A percentile compares a stretch with the other conserved stretches of the same genome.
phyloP scores from a whole-genome alignment of 2,888 invertebrate genomes.

The Metellina segmentata region DNA sequence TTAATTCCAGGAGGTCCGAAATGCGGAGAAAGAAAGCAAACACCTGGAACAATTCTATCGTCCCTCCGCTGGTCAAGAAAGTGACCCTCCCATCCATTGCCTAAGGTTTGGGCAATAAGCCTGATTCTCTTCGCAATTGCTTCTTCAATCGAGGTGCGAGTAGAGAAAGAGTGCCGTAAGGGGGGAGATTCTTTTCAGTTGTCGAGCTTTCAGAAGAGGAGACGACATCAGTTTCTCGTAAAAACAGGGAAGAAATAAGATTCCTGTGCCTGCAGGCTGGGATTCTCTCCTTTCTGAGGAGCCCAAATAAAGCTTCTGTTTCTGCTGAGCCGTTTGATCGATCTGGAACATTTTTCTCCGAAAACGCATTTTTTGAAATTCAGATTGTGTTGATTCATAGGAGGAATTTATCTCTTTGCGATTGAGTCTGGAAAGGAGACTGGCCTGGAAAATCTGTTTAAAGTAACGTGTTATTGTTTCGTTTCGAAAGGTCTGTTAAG shows the following conservation, averaged over 20 bases:
- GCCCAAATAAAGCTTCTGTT: neutral
- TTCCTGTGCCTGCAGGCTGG: slow-evolving; percentile 23
- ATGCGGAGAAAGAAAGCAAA: slow-evolving; percentile 3
- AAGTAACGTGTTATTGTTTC: too few relatives aligned
- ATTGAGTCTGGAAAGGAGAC: neutral
- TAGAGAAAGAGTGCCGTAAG: slow-evolving; percentile 56
- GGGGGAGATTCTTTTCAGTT: slow-evolving; percentile 59
- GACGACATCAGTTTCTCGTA: slow-evolving; percentile 66
- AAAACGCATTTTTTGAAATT: slow-evolving; percentile 40
- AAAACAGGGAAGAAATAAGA: slow-evolving; percentile 53
- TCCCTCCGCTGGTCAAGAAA: slow-evolving; percentile 21
- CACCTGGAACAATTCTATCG: slow-evolving; percentile 43
- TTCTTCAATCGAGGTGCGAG: slow-evolving; percentile 35
- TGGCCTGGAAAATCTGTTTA: neutral
- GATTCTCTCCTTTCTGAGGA: slow-evolving; percentile 30
- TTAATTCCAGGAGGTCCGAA: neutral
- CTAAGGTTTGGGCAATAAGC: slow-evolving; percentile 58
- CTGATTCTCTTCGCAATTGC: slow-evolving; percentile 63
- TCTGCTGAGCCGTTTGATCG: slow-evolving; percentile 8
- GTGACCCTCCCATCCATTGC: slow-evolving; percentile 15
- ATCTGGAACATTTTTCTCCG: neutral
- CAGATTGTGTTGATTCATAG: slow-evolving; percentile 48
- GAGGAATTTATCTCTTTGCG: slow-evolving; percentile 1
- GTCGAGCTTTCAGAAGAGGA: slow-evolving; percentile 24
- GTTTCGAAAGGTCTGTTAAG: too few relatives aligned